phyloP scores from a whole-genome alignment of 2,888 invertebrate species.

The Callosobruchus maculatus region DNA sequence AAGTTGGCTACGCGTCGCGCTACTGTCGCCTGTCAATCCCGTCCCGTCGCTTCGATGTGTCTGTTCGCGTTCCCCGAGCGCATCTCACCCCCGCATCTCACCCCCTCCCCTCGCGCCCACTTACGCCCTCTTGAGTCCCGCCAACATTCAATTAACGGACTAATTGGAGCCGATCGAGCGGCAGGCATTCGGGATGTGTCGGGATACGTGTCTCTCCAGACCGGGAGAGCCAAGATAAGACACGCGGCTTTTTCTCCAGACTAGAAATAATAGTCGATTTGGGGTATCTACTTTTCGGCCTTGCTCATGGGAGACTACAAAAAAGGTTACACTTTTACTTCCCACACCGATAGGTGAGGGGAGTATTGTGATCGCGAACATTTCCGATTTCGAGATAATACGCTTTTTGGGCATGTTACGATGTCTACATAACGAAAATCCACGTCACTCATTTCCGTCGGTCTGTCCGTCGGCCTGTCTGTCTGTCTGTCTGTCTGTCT shows the following conservation, averaged over 20 bases:
- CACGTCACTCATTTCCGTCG: too few relatives aligned
- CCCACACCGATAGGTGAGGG: too few relatives aligned
- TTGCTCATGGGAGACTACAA: too few relatives aligned
- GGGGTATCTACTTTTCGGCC: neutral
- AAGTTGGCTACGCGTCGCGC: conserved; percentile 33
- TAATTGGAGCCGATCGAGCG: conserved; percentile 38
- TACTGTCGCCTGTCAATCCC: conserved; percentile 41
- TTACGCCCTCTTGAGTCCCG: conserved; percentile 23
- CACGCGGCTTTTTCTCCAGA: neutral
- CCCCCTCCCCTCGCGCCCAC: neutral
- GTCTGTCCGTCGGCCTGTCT: too few relatives aligned
- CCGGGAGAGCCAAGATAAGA: neutral
- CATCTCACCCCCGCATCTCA: conserved; percentile 24
- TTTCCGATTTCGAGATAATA: too few relatives aligned
- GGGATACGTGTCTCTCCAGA: neutral
- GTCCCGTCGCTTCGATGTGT: conserved; percentile 39
- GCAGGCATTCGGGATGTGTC: neutral
- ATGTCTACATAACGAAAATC: too few relatives aligned
- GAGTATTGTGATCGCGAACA: too few relatives aligned
- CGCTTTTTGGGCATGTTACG: too few relatives aligned
- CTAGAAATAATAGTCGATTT: neutral
- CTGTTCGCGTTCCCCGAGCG: conserved; percentile 20
- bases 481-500: too few relatives aligned
- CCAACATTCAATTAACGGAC: conserved; percentile 38
- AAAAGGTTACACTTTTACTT: too few relatives aligned